Percentiles rank a stretch among this genome's conserved stretches.
Conservation (phyloP, 2,797 vertebrate species). For the Diplodus puntazzo region DNA sequence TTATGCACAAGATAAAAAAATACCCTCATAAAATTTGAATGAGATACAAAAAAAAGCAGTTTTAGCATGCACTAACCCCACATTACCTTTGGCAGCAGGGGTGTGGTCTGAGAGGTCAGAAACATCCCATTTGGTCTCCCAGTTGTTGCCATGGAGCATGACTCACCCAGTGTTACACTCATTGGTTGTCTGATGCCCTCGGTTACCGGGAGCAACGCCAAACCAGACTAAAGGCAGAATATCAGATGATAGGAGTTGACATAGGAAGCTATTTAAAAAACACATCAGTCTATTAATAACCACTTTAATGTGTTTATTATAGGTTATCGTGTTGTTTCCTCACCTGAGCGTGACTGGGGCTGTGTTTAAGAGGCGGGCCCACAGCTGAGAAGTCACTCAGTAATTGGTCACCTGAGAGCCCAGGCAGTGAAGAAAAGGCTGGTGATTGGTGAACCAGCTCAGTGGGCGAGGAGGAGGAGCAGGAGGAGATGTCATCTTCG, state of each 20-base stretch:
- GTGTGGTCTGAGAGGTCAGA: conserved; percentile 76
- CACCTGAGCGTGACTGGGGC: conserved; percentile 81
- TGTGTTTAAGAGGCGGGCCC: conserved; percentile 70
- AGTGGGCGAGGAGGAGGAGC: conserved; percentile 81
- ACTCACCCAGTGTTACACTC: conserved; percentile 76
- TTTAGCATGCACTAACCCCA: conserved; percentile 15
- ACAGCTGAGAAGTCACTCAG: conserved; percentile 83
- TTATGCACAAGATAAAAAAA: background rate
- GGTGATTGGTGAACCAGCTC: conserved; percentile 81
- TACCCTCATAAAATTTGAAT: conserved; percentile 26
- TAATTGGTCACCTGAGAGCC: conserved; percentile 83
- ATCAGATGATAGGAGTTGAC: conserved; percentile 53
- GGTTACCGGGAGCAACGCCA: conserved; percentile 85
- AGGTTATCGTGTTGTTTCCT: conserved; percentile 25
- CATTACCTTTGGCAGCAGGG: conserved; percentile 88
- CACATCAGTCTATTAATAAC: conserved; percentile 33
- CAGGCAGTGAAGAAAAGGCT: conserved; percentile 78
- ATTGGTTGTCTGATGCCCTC: conserved; percentile 83
- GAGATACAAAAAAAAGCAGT: conserved; percentile 3
- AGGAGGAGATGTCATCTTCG: conserved; percentile 88
- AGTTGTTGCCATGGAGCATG: conserved; percentile 80
- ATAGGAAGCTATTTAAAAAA: conserved; percentile 46
- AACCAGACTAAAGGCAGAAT: conserved; percentile 77
- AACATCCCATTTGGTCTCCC: conserved; percentile 84
- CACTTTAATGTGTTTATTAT: conserved; percentile 33